Conservation (phyloP, 2,888 invertebrate species). For the Aphodius sticticus region DNA sequence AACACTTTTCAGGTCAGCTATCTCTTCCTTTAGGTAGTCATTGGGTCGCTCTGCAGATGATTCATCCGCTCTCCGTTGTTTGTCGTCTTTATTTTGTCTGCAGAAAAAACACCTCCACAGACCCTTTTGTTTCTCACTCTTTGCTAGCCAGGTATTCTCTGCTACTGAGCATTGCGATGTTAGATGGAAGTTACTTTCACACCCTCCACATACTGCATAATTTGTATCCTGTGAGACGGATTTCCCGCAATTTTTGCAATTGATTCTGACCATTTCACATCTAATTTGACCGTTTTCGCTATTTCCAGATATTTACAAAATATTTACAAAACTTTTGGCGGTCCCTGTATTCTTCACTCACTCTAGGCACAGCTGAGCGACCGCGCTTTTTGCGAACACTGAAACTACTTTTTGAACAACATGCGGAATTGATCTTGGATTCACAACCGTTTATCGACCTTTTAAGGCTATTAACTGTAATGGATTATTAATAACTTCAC, state of each 20-base stretch:
- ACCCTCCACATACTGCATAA: neutral
- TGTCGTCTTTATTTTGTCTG: neutral
- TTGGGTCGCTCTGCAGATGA: neutral
- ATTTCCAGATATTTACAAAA: neutral
- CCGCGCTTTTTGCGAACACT: neutral
- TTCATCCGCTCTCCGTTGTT: neutral
- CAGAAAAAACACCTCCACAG: neutral
- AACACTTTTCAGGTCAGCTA: neutral
- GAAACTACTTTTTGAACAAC: neutral
- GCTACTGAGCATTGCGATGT: neutral
- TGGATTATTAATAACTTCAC: neutral
- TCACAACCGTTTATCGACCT: neutral
- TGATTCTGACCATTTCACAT: neutral
- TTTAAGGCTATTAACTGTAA: neutral
- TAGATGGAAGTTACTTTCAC: constrained; percentile 4
- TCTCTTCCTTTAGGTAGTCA: neutral
- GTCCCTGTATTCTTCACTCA: neutral
- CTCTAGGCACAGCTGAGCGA: neutral
- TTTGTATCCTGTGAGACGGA: neutral
- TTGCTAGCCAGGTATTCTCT: neutral
- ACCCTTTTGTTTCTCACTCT: neutral
- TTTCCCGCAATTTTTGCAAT: neutral
- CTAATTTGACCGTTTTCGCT: neutral
- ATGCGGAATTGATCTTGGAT: neutral
- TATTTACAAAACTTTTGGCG: neutral